Evolutionary conservation across 2,797 vertebrate genomes (phyloP).

Genomic region (Leontopithecus rosalia): DNA sequence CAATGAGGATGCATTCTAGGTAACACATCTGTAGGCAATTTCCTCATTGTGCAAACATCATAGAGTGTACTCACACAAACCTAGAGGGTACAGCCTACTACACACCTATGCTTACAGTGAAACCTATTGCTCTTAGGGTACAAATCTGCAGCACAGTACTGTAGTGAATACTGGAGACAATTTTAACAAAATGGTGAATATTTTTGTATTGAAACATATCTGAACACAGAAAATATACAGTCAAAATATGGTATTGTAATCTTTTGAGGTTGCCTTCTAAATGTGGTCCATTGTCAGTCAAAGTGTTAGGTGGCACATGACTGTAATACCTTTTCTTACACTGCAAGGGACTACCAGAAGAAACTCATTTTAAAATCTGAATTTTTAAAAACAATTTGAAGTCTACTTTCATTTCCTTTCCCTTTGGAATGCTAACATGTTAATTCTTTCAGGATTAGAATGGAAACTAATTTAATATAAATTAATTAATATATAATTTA

Average conservation of each 20-base stretch:
- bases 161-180: background rate
- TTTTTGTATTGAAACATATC: background rate
- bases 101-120: background rate
- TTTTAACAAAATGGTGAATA: background rate
- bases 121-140: background rate
- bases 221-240: background rate
- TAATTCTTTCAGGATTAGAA: background rate
- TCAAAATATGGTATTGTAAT: background rate
- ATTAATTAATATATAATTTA: no score
- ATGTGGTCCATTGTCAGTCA: background rate
- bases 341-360: background rate
- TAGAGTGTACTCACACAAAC: background rate
- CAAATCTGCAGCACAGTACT: background rate
- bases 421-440: background rate
- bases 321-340: background rate
- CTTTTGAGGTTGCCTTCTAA: background rate
- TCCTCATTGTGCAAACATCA: background rate
- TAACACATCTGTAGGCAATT: background rate
- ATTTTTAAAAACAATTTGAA: background rate
- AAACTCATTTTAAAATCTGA: background rate
- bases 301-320: background rate
- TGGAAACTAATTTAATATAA: background rate
- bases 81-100: background rate
- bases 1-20: background rate
- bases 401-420: background rate